Evolutionary conservation across 2,797 vertebrate genomes (phyloP).

Genomic region (Anomalospiza imberbis): DNA sequence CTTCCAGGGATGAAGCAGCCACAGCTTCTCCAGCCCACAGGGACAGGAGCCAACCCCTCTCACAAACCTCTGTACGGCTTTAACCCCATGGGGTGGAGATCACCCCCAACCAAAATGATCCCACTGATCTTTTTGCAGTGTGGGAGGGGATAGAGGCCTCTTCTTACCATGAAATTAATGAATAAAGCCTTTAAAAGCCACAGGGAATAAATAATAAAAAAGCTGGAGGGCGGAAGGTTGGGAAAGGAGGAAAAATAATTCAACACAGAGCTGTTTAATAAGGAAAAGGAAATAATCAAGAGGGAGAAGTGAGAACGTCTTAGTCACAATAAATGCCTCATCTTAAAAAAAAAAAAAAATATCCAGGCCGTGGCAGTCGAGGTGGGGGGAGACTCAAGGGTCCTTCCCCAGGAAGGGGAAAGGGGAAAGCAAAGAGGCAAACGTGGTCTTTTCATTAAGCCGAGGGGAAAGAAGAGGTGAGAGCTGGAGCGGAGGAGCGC

Average conservation of each 20-base stretch:
- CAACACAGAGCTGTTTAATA: not conserved
- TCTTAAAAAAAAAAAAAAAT: not conserved
- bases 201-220: not conserved
- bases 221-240: not conserved
- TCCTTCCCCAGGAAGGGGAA: not conserved
- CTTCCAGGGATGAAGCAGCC: not conserved
- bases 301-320: not conserved
- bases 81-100: not conserved
- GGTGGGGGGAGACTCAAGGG: fast-evolving
- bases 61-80: fast-evolving
- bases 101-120: not conserved
- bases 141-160: not conserved
- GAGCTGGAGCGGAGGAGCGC: not conserved
- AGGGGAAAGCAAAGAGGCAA: not conserved
- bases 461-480: not conserved
- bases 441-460: fast-evolving
- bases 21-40: not conserved
- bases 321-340: not conserved
- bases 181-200: not conserved
- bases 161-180: not conserved
- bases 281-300: not conserved
- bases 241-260: not conserved
- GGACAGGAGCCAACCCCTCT: not conserved
- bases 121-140: fast-evolving
- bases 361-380: not conserved